phyloP scores from a whole-genome alignment of 2,113 vertebrate species.

The Microtus oregoni region DNA sequence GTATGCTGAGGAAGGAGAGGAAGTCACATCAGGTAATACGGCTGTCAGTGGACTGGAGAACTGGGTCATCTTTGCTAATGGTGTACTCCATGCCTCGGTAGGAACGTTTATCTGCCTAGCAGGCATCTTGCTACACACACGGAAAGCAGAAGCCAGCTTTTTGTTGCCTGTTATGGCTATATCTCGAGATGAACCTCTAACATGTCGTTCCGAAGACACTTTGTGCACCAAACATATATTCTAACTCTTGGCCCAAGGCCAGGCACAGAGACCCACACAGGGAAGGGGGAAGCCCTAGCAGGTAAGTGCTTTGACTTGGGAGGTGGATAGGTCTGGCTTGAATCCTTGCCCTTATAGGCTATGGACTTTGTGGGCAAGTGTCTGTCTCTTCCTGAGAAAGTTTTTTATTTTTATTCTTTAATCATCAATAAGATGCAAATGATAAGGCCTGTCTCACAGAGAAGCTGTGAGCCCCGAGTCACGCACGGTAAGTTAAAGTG shows the following conservation, averaged over 20 bases:
- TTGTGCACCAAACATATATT: background rate
- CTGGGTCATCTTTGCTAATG: background rate
- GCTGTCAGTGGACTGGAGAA: background rate
- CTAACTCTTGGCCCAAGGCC: background rate
- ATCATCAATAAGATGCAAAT: background rate
- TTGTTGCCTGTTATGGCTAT: accelerated
- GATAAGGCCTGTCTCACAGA: background rate
- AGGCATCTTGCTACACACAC: background rate
- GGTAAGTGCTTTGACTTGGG: background rate
- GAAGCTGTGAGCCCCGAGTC: background rate
- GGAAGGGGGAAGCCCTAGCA: background rate
- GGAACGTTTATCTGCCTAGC: background rate
- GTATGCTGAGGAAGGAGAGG: too few relatives aligned
- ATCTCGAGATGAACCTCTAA: background rate
- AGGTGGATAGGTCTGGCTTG: background rate
- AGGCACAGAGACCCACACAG: background rate
- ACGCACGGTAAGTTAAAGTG: background rate
- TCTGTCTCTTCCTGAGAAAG: background rate
- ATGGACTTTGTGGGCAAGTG: background rate
- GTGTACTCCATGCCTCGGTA: accelerated
- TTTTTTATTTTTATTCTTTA: background rate
- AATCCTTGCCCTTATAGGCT: background rate
- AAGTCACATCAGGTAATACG: background rate
- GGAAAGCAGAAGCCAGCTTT: background rate
- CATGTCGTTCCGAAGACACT: background rate